A percentile compares a stretch with the other conserved stretches of the same genome.
Conservation (phyloP, 2,888 invertebrate genomes). For the Spicauda simplicius region DNA sequence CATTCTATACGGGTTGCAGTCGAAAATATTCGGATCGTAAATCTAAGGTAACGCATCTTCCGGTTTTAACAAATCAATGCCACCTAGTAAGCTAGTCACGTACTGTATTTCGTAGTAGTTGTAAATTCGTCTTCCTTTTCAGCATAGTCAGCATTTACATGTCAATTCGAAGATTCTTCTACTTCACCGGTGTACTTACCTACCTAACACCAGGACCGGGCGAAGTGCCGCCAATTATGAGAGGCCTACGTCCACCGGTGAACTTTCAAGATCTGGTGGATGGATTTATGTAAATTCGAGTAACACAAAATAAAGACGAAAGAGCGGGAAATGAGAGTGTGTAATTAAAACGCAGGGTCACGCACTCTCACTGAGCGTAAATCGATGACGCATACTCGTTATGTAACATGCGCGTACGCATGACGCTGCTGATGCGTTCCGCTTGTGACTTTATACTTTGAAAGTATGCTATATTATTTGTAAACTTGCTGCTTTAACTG, state of each 20-base stretch:
- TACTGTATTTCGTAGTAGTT: slow-evolving; percentile 6
- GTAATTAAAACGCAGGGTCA: slow-evolving; percentile 32
- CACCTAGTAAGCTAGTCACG: slow-evolving; percentile 12
- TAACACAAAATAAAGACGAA: not conserved
- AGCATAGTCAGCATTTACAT: too few relatives aligned
- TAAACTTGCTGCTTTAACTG: too few relatives aligned
- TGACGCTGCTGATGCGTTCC: slow-evolving; percentile 4
- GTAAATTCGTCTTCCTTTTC: not conserved
- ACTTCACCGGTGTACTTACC: too few relatives aligned
- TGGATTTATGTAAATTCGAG: too few relatives aligned
- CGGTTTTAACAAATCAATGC: slow-evolving; percentile 2
- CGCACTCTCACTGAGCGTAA: slow-evolving; percentile 34
- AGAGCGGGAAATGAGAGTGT: slow-evolving; percentile 11
- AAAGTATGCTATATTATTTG: not conserved
- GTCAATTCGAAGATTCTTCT: too few relatives aligned
- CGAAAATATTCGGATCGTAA: not conserved
- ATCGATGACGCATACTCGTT: slow-evolving; percentile 30
- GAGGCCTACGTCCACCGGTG: too few relatives aligned
- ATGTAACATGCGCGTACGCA: slow-evolving; percentile 34
- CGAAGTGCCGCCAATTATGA: too few relatives aligned
- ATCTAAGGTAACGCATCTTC: not conserved
- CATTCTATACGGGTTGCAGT: not conserved
- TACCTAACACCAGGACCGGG: too few relatives aligned
- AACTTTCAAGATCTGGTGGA: too few relatives aligned
- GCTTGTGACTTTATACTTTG: slow-evolving; percentile 1